Evolutionary conservation across 2,797 vertebrate genomes (phyloP), one percentile per base, ranked within the genome.

Genomic region (Hippocampus kuda): DNA sequence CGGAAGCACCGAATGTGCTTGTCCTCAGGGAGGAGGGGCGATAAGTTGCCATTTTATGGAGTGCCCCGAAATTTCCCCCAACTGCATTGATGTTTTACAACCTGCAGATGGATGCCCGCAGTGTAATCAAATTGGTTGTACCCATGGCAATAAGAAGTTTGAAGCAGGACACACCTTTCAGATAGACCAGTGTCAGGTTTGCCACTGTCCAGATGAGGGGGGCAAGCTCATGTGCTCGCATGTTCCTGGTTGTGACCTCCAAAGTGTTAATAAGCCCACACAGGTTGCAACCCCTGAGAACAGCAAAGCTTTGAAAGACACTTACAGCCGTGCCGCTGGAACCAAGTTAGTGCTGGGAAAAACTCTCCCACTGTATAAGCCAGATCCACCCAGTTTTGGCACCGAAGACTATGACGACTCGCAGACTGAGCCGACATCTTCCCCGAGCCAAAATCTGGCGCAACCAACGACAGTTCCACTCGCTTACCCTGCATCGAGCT

Each of bases 41-140:
- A 99, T 99, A 81, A 92, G 88, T 79, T 99, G 97, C 77, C 91
- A 87, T 78, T 99, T 95, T 76, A 98, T 99, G 79, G 92, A 90
- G 0, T 99, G 97, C 70, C 93, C 95, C 0, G 95, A 98, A 70
- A 87, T 99, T 65, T 86, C 94, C 0, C 84, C 90, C 0, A 95
- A 98, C 86, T 99, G 97, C 89, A 93, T 99, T 0, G 93, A 96
- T 2, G 74, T 94, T 0, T 81, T 88, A 56, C 88, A 93, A 61
- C 91, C 90, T 0, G 81, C 87, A 0, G 95, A 98, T 0, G 92
- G 93, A 2, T 99, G 97, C 26, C 83, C 81, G 0, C 88, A 96
- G 57, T 99, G 97, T 2, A 85, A 87, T 57, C 89, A 89, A 59
- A 81, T 97, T 4, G 97, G 97, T 68, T 98, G 97, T 9, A 60